A percentile compares a stretch with the other conserved stretches of the same genome.
Conservation (phyloP, 1,140 invertebrate genomes). For the Holcopasites calliopsidis region DNA sequence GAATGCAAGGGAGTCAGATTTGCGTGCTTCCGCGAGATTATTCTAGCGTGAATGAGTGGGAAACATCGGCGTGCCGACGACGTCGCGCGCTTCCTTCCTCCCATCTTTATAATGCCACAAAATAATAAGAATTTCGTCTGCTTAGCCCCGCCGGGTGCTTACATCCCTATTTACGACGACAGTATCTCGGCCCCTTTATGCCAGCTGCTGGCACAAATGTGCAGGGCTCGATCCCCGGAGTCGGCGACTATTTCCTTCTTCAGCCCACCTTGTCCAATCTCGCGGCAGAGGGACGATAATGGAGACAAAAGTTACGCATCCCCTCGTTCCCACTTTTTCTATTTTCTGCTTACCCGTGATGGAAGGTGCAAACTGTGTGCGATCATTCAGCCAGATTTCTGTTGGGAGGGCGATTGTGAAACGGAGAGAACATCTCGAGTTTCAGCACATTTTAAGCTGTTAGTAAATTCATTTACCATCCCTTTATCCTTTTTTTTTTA, state of each 20-base stretch:
- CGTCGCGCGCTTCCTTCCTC: background rate
- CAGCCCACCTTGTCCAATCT: background rate
- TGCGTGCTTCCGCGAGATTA: conserved; percentile 44
- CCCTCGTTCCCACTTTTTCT: background rate
- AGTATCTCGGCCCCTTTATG: conserved; percentile 55
- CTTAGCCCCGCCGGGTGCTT: conserved; percentile 45
- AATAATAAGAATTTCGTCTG: conserved; percentile 61
- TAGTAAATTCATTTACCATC: background rate
- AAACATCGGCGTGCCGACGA: conserved; percentile 29
- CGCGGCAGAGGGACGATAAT: conserved; percentile 6
- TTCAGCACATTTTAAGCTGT: background rate
- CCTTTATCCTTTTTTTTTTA: too few relatives aligned
- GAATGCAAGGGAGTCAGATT: conserved; percentile 28
- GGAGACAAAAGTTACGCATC: conserved; percentile 19
- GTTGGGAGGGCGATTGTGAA: background rate
- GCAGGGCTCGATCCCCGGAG: conserved; percentile 41
- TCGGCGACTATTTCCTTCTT: conserved; percentile 31
- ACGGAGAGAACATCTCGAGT: background rate
- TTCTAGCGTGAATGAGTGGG: conserved; percentile 23
- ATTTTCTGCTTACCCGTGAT: background rate
- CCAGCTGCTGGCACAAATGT: conserved; percentile 50
- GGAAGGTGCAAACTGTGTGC: background rate
- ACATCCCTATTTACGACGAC: conserved; percentile 58
- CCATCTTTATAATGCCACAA: conserved; percentile 23
- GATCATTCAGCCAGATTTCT: background rate